Conservation (phyloP, 2,888 invertebrate genomes). For the Calameuta idolon region DNA sequence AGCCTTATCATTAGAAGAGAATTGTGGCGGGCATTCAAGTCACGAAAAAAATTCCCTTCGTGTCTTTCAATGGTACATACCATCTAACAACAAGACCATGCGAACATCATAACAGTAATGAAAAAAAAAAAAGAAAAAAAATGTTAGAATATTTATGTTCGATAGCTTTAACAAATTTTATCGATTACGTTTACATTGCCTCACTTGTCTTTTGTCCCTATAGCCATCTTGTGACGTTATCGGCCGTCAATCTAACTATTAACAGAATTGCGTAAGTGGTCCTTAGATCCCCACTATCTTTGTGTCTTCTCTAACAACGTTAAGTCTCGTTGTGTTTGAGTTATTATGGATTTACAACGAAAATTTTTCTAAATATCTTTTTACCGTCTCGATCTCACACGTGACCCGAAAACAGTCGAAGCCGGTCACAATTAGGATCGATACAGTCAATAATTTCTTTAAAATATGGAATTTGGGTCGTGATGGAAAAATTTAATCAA, state of each 20-base stretch:
- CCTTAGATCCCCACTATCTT: slow-evolving; percentile 63
- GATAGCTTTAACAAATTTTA: slow-evolving; percentile 37
- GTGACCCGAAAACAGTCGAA: not conserved
- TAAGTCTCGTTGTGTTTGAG: slow-evolving; percentile 30
- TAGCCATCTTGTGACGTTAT: slow-evolving; percentile 94
- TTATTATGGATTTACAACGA: slow-evolving; percentile 55
- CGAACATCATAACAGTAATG: not conserved
- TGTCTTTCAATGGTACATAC: not conserved
- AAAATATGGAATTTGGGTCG: not conserved
- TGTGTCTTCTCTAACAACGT: slow-evolving; percentile 53
- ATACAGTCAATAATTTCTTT: not conserved
- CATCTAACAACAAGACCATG: not conserved
- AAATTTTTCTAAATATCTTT: slow-evolving; percentile 1
- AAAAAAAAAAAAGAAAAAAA: not conserved
- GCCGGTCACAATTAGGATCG: not conserved
- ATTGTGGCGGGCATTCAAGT: not conserved
- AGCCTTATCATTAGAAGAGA: not conserved
- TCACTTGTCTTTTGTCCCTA: slow-evolving; percentile 67
- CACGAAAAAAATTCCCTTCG: not conserved
- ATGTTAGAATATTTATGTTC: slow-evolving; percentile 11
- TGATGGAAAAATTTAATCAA: not conserved
- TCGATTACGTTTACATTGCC: slow-evolving; percentile 53
- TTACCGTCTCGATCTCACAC: not conserved
- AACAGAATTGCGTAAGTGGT: slow-evolving; percentile 92
- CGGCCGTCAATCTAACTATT: slow-evolving; percentile 91